Evolutionary conservation across 2,888 invertebrate genomes (phyloP).

Genomic region (Hydraecia micacea): DNA sequence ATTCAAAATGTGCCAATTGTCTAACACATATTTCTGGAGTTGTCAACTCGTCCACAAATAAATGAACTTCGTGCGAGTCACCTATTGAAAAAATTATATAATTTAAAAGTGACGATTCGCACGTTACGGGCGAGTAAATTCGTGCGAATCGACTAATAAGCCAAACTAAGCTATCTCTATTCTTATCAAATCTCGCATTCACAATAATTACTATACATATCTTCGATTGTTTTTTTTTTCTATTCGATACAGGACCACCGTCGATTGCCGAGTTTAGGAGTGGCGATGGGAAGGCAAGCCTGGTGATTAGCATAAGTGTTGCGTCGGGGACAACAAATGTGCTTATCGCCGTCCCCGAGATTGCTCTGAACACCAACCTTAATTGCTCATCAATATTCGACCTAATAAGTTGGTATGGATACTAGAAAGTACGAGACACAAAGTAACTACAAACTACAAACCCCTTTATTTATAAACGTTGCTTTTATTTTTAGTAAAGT

Average conservation of each 20-base stretch:
- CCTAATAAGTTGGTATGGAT: slow-evolving; percentile 76
- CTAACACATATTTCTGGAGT: no score
- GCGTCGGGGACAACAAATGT: slow-evolving; percentile 83
- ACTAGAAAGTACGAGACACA: slow-evolving; percentile 62
- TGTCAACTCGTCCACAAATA: no score
- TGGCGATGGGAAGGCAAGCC: slow-evolving; percentile 8
- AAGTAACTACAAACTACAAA: neutral
- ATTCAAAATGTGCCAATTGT: no score
- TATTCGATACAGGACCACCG: slow-evolving; percentile 51
- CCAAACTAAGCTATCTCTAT: slow-evolving; percentile 18
- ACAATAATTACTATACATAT: slow-evolving; percentile 43
- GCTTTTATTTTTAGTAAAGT: neutral
- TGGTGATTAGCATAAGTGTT: slow-evolving; percentile 82
- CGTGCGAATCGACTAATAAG: neutral
- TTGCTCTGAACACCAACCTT: slow-evolving; percentile 85
- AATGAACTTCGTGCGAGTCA: no score
- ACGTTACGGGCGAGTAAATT: neutral
- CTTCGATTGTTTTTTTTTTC: slow-evolving; percentile 27
- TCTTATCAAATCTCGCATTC: slow-evolving; percentile 51
- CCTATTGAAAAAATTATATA: neutral
- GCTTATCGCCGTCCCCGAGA: slow-evolving; percentile 82
- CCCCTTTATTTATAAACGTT: neutral
- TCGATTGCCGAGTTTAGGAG: slow-evolving; percentile 17
- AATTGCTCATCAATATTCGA: slow-evolving; percentile 89
- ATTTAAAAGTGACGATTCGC: neutral